Percentiles rank a stretch among this genome's conserved stretches.
Conservation (phyloP, 2,797 vertebrate genomes). For the Mus caroli region DNA sequence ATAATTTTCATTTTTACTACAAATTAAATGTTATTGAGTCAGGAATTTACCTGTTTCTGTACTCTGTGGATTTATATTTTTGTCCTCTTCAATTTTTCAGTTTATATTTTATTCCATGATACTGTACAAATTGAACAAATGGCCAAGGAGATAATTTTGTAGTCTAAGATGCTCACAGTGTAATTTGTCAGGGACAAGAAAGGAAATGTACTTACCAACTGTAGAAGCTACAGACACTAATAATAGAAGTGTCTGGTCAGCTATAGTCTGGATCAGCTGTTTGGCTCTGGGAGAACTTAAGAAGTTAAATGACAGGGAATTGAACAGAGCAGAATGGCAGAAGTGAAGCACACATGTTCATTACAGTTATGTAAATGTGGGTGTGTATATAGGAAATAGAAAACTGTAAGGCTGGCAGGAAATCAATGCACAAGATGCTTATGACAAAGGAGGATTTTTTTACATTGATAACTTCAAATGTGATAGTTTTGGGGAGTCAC, state of each 20-base stretch:
- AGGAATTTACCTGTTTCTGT: not conserved
- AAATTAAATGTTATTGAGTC: not conserved
- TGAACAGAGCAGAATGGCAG: not conserved
- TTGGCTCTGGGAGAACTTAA: not conserved
- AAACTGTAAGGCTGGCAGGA: not conserved
- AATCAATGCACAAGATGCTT: not conserved
- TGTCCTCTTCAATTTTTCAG: not conserved
- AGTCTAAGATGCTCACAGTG: not conserved
- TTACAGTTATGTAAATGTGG: not conserved
- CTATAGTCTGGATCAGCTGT: not conserved
- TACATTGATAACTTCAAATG: not conserved
- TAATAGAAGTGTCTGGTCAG: not conserved
- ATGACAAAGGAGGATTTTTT: not conserved
- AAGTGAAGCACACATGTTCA: not conserved
- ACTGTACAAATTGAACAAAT: not conserved
- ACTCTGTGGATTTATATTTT: not conserved
- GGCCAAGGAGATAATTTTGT: not conserved
- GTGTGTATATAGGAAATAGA: not conserved
- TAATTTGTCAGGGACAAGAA: not conserved
- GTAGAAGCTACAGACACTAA: not conserved
- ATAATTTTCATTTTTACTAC: not conserved
- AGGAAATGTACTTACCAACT: not conserved
- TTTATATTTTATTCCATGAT: not conserved
- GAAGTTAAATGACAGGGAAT: not conserved
- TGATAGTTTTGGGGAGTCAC: not conserved